Base-by-base conservation (phyloP, 2,888 invertebrate species). In the Meiosimyza platycephala region DNA sequence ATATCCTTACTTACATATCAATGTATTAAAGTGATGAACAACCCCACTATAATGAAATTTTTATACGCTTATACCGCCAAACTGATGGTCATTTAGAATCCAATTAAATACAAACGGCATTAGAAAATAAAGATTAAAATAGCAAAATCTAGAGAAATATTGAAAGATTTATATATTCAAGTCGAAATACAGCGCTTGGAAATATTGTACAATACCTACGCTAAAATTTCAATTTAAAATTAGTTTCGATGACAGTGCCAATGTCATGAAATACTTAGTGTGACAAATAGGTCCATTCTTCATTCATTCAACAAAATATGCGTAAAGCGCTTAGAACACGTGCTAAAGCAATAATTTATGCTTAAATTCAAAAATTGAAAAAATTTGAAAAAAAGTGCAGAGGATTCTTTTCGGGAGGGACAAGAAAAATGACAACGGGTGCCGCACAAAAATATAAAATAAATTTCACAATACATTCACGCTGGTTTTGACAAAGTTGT, bases 301-400 rank as follows among this genome's bases (percentile, higher is more conserved):
- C 9, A 40, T 40, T 40, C 40, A 40, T 40, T 40, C 63, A 48
- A 18, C 16, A 1, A 22, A 18, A 67, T 59, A 59, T 68, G 59
- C 57, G 57, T 57, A 33, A 59, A 40, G 48, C 54, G 72, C 59
- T n/a, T 62, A 59, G 64, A 60, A n/a, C 78, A 76, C 78, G 78
- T 76, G 78, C 76, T 73, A 74, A 67, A 73, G 72, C 68, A 76
- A 76, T 76, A 76, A 76, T 76, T 76, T 78, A 74, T 65, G 68
- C 75, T 76, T 76, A 74, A 76, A 74, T 72, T 74, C 72, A 73
- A 66, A 75, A 76, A 76, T 73, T 75, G 70, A 64, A 75, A 40
- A 40, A 40, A 9, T 40, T 40, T 40, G 9, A 40, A 40, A 40
- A 6, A 40, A 40, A 40, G 9, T 9, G 9, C 6, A 40, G 9